Conservation (phyloP, 2,113 vertebrate genomes). For the Anser brachyrhynchus region DNA sequence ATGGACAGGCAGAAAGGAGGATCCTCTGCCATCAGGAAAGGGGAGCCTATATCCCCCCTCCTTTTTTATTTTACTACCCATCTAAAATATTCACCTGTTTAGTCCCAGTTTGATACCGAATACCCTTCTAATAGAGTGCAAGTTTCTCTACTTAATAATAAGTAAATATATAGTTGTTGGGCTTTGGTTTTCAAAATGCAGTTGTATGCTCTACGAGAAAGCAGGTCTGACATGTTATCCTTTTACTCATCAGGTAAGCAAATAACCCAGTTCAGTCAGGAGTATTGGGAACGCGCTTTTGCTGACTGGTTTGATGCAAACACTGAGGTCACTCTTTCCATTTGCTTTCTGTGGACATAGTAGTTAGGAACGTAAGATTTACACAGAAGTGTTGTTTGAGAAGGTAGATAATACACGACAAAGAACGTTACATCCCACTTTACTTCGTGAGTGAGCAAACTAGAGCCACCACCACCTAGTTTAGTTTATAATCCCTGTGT, state of each 20-base stretch:
- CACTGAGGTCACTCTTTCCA: constrained; percentile 17
- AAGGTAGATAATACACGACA: neutral
- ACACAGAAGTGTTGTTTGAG: constrained; percentile 12
- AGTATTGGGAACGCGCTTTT: neutral
- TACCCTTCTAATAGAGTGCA: neutral
- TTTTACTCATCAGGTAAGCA: neutral
- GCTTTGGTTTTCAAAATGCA: neutral
- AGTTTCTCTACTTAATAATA: neutral
- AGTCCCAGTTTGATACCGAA: neutral
- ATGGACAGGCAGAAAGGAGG: neutral
- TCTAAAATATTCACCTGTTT: neutral
- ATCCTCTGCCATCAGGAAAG: neutral
- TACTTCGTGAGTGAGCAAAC: neutral
- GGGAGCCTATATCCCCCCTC: neutral
- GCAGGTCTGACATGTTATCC: neutral
- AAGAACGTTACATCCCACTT: neutral
- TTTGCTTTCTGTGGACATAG: constrained; percentile 22
- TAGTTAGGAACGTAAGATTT: neutral
- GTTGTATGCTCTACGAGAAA: neutral
- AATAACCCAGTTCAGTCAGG: neutral
- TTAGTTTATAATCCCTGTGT: neutral
- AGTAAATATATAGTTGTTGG: neutral
- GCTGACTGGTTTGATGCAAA: neutral
- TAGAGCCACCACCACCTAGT: neutral
- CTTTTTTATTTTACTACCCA: neutral